phyloP scores from a whole-genome alignment of 2,888 invertebrate species.

The Trichacis sp. region DNA sequence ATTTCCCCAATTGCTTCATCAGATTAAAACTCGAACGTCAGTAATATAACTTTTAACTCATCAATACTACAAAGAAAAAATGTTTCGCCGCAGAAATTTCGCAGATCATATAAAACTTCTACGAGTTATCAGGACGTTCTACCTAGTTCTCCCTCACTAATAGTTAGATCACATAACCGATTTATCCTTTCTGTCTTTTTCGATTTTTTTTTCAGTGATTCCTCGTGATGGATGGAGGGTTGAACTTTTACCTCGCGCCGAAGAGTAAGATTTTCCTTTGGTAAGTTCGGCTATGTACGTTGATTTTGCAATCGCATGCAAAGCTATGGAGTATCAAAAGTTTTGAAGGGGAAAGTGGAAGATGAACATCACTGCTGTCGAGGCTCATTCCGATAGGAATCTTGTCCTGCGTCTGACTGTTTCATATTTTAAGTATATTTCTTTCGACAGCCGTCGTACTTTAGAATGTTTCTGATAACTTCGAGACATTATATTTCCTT shows the following conservation, averaged over 20 bases:
- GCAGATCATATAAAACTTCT: conserved; percentile 11
- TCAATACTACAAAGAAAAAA: not conserved
- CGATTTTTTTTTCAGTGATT: not conserved
- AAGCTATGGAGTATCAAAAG: conserved; percentile 14
- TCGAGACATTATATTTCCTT: conserved; percentile 56
- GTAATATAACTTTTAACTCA: conserved; percentile 2
- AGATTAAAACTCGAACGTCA: not conserved
- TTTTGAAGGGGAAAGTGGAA: conserved; percentile 30
- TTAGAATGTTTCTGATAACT: conserved; percentile 28
- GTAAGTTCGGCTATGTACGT: not conserved
- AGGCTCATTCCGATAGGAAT: conserved; percentile 38
- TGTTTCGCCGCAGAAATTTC: not conserved
- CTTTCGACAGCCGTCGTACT: conserved; percentile 47
- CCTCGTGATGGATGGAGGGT: conserved; percentile 15
- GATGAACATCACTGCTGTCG: conserved; percentile 33
- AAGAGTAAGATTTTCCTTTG: conserved; percentile 23
- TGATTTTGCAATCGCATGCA: conserved; percentile 9
- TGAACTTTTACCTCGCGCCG: conserved; percentile 5
- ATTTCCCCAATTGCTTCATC: not conserved
- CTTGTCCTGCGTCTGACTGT: conserved; percentile 63
- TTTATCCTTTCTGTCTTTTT: conserved; percentile 9
- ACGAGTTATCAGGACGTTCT: conserved; percentile 3
- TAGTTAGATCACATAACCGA: conserved; percentile 14
- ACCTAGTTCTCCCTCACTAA: not conserved
- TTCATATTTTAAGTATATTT: conserved; percentile 68